phyloP scores from a whole-genome alignment of 1,140 invertebrate species.

The Brachionus paranguensis region DNA sequence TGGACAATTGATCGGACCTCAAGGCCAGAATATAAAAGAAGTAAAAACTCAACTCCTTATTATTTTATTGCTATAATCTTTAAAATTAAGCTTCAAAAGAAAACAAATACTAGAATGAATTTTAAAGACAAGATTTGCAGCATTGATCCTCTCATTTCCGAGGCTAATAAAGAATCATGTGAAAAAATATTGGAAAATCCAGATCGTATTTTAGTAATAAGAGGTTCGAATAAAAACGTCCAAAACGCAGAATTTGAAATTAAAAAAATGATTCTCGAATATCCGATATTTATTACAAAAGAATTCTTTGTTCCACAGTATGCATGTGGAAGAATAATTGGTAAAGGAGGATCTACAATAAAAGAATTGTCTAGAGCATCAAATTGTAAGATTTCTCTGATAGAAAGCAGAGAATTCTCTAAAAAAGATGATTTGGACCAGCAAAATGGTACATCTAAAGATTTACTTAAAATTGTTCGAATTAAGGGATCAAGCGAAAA shows the following conservation, averaged over 20 bases:
- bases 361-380: conserved; percentile 50
- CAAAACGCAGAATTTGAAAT: conserved; percentile 23
- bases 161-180: background rate
- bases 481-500: background rate
- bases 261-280: conserved; percentile 8
- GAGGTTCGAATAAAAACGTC: conserved; percentile 13
- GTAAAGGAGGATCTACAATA: conserved; percentile 64
- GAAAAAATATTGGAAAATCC: background rate
- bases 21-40: conserved; percentile 49
- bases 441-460: background rate
- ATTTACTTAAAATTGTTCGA: background rate
- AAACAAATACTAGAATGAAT: conserved; percentile 32
- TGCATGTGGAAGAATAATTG: conserved; percentile 59
- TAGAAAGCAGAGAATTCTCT: background rate
- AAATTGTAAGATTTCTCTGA: background rate
- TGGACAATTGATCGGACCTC: conserved; percentile 48
- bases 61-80: background rate
- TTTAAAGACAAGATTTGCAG: background rate
- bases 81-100: conserved; percentile 8
- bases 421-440: background rate
- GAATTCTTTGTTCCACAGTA: conserved; percentile 54
- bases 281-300: background rate
- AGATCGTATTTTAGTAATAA: background rate
- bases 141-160: background rate
- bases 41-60: conserved; percentile 39